phyloP scores from a whole-genome alignment of 2,113 vertebrate species.

The Echinops telfairi region DNA sequence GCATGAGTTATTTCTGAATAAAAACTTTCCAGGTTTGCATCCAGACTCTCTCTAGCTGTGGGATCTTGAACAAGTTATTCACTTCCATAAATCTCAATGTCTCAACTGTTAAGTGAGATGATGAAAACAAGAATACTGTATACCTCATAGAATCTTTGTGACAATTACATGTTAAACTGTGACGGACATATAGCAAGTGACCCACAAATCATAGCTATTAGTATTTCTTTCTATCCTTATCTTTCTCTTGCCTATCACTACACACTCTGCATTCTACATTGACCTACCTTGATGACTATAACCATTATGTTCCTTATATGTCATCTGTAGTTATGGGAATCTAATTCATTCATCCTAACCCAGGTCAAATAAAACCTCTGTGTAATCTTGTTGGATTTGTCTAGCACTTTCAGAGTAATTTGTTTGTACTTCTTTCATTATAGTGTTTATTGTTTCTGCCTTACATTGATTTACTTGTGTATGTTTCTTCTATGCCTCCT shows the following conservation, averaged over 20 bases:
- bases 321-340: conserved; percentile 1
- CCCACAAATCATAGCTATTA: not conserved
- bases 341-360: not conserved
- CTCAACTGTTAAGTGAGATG: not conserved
- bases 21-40: conserved; percentile 10
- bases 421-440: not conserved
- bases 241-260: conserved; percentile 4
- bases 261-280: not conserved
- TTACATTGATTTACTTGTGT: not conserved
- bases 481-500: not conserved
- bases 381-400: not conserved
- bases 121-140: not conserved
- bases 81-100: not conserved
- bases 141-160: not conserved
- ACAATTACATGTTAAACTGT: not conserved
- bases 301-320: not conserved
- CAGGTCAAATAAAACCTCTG: not conserved
- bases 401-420: not conserved
- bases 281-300: not conserved
- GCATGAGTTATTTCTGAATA: not conserved
- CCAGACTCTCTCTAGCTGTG: not conserved
- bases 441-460: not conserved
- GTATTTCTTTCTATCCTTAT: not conserved
- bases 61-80: not conserved
- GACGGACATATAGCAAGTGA: not conserved